Evolutionary conservation across 2,888 invertebrate species (phyloP).

Genomic region (Stegana nigrithorax): DNA sequence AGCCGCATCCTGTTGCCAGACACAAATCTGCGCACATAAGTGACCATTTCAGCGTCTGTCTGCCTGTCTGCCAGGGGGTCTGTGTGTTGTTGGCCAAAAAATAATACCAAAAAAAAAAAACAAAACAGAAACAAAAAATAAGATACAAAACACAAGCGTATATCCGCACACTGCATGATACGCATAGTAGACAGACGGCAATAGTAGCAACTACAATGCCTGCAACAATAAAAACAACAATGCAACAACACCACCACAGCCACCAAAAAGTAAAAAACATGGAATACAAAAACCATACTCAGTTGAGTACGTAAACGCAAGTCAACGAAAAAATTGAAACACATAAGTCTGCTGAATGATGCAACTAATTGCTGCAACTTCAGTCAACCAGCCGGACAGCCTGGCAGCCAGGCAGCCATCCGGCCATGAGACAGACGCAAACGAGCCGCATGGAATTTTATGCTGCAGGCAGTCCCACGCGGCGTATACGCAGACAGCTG

Average conservation of each 20-base stretch:
- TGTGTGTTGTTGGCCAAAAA: slow-evolving; percentile 45
- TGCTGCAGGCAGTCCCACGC: slow-evolving; percentile 5
- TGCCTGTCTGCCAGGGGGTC: too few relatives aligned
- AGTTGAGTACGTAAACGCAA: background rate
- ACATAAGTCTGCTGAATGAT: slow-evolving; percentile 46
- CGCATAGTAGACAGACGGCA: too few relatives aligned
- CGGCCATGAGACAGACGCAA: slow-evolving; percentile 9
- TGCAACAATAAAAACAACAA: background rate
- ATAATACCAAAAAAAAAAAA: slow-evolving; percentile 27
- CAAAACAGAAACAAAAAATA: background rate
- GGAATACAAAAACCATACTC: slow-evolving; percentile 26
- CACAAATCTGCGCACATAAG: slow-evolving; percentile 26
- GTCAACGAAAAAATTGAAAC: background rate
- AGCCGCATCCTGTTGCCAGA: slow-evolving; percentile 21
- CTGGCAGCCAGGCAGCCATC: background rate
- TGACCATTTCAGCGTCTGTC: background rate
- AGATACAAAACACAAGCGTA: background rate
- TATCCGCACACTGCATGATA: too few relatives aligned
- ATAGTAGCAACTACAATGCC: background rate
- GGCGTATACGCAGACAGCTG: slow-evolving; percentile 9
- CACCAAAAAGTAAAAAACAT: slow-evolving; percentile 22
- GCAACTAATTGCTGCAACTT: slow-evolving; percentile 54
- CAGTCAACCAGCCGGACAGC: slow-evolving; percentile 24
- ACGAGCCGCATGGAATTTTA: slow-evolving; percentile 4
- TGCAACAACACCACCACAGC: slow-evolving; percentile 26